A percentile compares a stretch with the other conserved stretches of the same genome.
Conservation (phyloP, 2,797 vertebrate genomes). For the Bucorvus abyssinicus region DNA sequence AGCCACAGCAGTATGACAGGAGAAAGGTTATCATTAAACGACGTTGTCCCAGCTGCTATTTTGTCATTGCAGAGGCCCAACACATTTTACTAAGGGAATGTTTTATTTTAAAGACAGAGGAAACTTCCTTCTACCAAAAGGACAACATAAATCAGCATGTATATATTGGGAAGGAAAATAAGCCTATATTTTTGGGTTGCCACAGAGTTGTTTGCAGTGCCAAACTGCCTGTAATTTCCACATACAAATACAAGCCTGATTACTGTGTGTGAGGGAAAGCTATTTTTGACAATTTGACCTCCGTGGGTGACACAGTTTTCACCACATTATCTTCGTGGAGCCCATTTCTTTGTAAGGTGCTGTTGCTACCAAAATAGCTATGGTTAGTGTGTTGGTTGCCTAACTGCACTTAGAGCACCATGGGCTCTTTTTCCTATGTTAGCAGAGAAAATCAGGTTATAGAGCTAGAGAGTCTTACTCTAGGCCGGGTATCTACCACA, state of each 20-base stretch:
- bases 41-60: not conserved
- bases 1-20: not conserved
- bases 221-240: conserved; percentile 35
- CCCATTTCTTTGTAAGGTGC: not conserved
- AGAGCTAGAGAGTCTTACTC: not conserved
- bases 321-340: not conserved
- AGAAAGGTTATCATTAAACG: not conserved
- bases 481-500: not conserved
- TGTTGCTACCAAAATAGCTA: conserved; percentile 22
- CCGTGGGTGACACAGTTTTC: not conserved
- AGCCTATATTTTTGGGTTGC: not conserved
- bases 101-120: conserved; percentile 13
- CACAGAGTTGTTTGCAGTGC: conserved; percentile 19
- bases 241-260: not conserved
- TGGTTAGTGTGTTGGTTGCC: not conserved
- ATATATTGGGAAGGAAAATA: not conserved
- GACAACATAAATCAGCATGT: not conserved
- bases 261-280: conserved; percentile 7
- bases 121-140: not conserved
- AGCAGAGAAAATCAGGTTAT: not conserved
- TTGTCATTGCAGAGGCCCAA: not conserved
- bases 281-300: conserved; percentile 25
- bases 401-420: not conserved
- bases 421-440: not conserved
- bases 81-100: not conserved